Conservation (phyloP, 2,797 vertebrate genomes). For the Pogoniulus pusillus region DNA sequence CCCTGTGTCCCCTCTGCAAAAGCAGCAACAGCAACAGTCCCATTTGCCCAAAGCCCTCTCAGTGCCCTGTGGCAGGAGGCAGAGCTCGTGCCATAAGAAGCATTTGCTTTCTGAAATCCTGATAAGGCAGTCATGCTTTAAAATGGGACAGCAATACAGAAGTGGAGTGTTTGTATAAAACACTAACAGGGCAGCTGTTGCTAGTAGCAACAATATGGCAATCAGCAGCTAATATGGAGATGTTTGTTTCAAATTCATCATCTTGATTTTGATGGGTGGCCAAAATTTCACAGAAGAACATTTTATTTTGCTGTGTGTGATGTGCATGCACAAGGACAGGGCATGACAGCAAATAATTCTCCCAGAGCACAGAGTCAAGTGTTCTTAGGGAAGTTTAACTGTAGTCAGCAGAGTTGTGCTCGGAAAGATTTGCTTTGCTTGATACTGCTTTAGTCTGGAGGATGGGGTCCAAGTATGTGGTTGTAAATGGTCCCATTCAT, state of each 20-base stretch:
- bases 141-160: not conserved
- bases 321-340: not conserved
- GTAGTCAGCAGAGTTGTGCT: not conserved
- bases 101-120: conserved; percentile 15
- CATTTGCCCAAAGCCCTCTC: rapidly evolving
- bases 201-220: conserved; percentile 36
- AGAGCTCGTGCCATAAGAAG: not conserved
- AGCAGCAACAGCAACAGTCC: rapidly evolving
- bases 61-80: not conserved
- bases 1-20: rapidly evolving
- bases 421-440: not conserved
- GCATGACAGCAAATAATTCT: conserved; percentile 7
- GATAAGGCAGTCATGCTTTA: conserved; percentile 16
- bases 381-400: not conserved
- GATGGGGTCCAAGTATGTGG: not conserved
- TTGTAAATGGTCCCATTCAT: not conserved
- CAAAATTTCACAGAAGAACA: conserved; percentile 56
- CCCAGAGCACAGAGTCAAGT: not conserved
- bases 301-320: conserved; percentile 59
- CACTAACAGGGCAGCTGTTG: not conserved
- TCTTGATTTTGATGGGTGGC: conserved; percentile 47
- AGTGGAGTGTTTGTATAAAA: conserved; percentile 43
- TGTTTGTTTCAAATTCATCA: conserved; percentile 64
- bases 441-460: not conserved
- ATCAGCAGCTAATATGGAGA: conserved; percentile 55